Base-by-base conservation (phyloP, 1,140 invertebrate species). In the Andrena cerasifolii region DNA sequence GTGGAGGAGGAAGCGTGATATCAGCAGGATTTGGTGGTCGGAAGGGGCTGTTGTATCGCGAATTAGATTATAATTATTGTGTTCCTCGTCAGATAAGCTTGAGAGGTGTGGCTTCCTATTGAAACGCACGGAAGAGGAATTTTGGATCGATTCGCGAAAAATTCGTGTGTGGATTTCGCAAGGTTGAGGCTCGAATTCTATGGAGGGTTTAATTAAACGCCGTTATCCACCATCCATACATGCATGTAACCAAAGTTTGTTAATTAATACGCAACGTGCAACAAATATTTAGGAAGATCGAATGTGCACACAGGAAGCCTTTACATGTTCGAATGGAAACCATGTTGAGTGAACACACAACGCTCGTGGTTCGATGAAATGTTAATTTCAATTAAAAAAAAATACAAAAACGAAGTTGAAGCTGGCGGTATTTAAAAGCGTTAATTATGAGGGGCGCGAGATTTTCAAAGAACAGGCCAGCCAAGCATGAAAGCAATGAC, bases 161-260 rank as follows among this genome's bases (percentile, higher is more conserved):
- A 70, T 58, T 56, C 53, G n/a, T 8, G 31, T 3, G 12, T 12
- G 1, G 21, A 18, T 3, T 40, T 3, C 36, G n/a, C 28, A 3
- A 16, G 53, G 24, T 2, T 5, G 54, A 36, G 4, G 0, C 4
- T 40, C 10, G 18, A 43, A 21, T 5, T 14, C 10, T 26, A 31
- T 3, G 6, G 14, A 18, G 0, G 3, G 18, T 33, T 51, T 16
- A 36, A 51, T 66, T 3, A 33, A 18, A 51, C 31, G 16, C 18
- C 28, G 28, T n/a, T n/a, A n/a, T n/a, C n/a, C n/a, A n/a, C n/a
- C n/a, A n/a, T n/a, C n/a, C n/a, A n/a, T n/a, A n/a, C n/a, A n/a
- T n/a, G n/a, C n/a, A n/a, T 8, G 54, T 54, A 43, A 5, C 24
- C 18, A 43, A 65, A 74, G 33, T 65, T 74, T 43, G 26, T 65